Evolutionary conservation across 1,140 invertebrate species (phyloP), one percentile per base, ranked within the genome.

Genomic region (Sitodiplosis mosellana): DNA sequence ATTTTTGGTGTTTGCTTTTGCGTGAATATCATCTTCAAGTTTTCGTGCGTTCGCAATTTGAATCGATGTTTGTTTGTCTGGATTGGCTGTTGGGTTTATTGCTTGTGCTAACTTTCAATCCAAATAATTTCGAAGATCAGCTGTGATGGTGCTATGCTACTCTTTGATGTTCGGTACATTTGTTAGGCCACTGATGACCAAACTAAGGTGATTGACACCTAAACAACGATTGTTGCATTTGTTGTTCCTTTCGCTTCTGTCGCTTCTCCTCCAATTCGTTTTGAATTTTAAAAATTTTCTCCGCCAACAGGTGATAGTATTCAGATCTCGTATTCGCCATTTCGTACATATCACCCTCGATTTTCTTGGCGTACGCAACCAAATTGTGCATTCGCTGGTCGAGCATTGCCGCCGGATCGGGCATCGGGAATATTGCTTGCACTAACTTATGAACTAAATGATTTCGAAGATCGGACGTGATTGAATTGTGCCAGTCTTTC

Each of bases 211-310:
- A n/a, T n/a, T n/a, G n/a, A n/a, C n/a, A n/a, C n/a, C n/a, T n/a
- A n/a, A n/a, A n/a, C n/a, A n/a, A n/a, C n/a, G n/a, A n/a, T n/a
- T n/a, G n/a, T 50, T 90, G 82, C 45, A 83, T 68, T 59, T 87
- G 87, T 56, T 87, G 80, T 59, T 89, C 85, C 67, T 90, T 86
- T 46, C 91, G 75, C 58, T 88, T 87, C 50, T 90, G 82, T 45
- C 83, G 69, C 59, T 87, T 87, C 56, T 87, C 84, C 57, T 87
- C 82, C 53, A 99, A 66, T 64, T 99, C 95, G 62, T 99, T 99
- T 62, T 99, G 94, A 52, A 99, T 99, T 68, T 99, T 99, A 61
- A 99, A 99, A 53, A 99, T 99, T 65, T 99, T 99, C 59, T 99
- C 94, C 0, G 96, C 96, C 17, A 99, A 66, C 43, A 98, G 65